Percentiles rank a stretch among this genome's conserved stretches.
Conservation (phyloP, 2,888 invertebrate species). For the Abrostola triplasia region DNA sequence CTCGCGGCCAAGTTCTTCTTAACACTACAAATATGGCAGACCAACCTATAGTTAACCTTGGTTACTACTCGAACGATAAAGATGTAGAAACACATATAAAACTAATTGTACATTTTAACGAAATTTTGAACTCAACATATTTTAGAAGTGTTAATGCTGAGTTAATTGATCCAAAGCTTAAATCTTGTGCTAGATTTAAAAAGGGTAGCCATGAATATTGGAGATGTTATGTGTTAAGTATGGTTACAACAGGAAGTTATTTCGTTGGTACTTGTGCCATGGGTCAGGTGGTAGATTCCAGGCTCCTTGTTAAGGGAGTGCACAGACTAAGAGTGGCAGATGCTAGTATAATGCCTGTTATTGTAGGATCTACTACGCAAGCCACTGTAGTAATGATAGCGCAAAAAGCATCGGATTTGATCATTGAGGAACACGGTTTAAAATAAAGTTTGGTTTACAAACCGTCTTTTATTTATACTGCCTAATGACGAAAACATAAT, state of each 20-base stretch:
- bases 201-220: constrained; percentile 9
- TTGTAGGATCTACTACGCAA: background rate
- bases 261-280: constrained; percentile 28
- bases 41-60: constrained; percentile 10
- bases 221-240: constrained; percentile 14
- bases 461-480: background rate
- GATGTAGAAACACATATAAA: constrained; percentile 11
- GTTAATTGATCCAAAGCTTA: constrained; percentile 15
- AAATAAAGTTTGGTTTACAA: background rate
- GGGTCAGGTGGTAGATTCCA: constrained; percentile 22
- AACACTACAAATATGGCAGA: constrained; percentile 7
- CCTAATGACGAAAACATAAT: no score
- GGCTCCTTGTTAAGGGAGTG: constrained; percentile 11
- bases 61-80: constrained; percentile 4
- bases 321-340: constrained; percentile 21
- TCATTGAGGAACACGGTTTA: background rate
- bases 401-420: constrained; percentile 18
- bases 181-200: constrained; percentile 3
- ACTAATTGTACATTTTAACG: constrained; percentile 12
- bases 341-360: constrained; percentile 26
- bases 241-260: constrained; percentile 10
- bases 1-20: constrained; percentile 8
- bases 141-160: constrained; percentile 20
- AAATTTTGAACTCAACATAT: constrained; percentile 18
- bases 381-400: constrained; percentile 23